A percentile compares a stretch with the other conserved stretches of the same genome.
Evolutionary conservation across 2,113 vertebrate species (phyloP).

Genomic region (Laticauda laticaudata): DNA sequence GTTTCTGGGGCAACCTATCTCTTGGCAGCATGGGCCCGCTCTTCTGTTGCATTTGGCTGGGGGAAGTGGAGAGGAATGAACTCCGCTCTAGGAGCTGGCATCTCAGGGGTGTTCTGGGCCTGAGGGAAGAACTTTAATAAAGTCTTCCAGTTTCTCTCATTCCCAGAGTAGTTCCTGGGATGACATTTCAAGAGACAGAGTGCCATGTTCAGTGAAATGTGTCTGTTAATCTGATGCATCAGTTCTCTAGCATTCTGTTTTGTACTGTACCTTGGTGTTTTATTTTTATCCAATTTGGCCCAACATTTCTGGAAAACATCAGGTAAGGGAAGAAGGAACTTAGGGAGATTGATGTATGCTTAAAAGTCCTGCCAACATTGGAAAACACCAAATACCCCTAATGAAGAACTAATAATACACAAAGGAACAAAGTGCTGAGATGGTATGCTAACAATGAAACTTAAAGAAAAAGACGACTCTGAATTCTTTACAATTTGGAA

Average conservation of each 20-base stretch:
- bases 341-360: neutral
- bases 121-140: neutral
- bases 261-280: neutral
- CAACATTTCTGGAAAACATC: neutral
- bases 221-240: neutral
- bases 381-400: too few species aligned
- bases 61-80: neutral
- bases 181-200: neutral
- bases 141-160: neutral
- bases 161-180: neutral
- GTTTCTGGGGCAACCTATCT: conserved; percentile 28
- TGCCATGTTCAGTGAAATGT: neutral
- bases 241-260: neutral
- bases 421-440: too few species aligned
- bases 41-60: neutral
- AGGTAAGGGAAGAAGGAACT: neutral
- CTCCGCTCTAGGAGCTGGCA: neutral
- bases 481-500: too few species aligned
- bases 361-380: neutral
- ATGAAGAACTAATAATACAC: too few species aligned
- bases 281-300: neutral
- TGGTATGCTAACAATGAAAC: too few species aligned
- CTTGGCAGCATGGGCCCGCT: conserved; percentile 1
- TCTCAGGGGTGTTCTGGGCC: neutral
- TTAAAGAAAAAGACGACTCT: too few species aligned